Conservation (phyloP, 2,888 invertebrate species). For the Neria commutata region DNA sequence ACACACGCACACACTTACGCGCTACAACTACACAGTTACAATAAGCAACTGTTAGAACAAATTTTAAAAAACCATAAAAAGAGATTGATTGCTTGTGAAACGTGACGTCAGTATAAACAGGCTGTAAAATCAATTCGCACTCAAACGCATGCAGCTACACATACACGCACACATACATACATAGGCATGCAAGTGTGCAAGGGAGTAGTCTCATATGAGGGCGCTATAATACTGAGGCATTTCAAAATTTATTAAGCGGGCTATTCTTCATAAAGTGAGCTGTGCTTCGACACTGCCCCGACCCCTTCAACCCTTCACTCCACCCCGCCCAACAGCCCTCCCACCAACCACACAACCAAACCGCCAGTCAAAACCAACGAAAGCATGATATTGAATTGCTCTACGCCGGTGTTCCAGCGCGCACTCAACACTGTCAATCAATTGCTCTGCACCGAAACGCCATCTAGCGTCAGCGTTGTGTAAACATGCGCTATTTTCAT, state of each 20-base stretch:
- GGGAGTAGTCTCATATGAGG: too few relatives aligned
- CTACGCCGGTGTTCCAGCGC: neutral
- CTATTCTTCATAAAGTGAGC: too few relatives aligned
- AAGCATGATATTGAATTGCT: neutral
- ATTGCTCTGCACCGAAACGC: neutral
- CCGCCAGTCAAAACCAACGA: neutral
- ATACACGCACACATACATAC: too few relatives aligned
- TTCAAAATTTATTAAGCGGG: too few relatives aligned
- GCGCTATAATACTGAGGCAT: too few relatives aligned
- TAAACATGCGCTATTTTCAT: neutral
- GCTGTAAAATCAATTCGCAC: neutral
- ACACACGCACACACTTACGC: too few relatives aligned
- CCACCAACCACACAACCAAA: too few relatives aligned
- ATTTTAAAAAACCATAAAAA: slow-evolving; percentile 9
- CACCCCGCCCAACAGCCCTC: too few relatives aligned
- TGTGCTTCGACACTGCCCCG: too few relatives aligned
- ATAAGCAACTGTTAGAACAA: neutral
- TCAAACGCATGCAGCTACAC: neutral
- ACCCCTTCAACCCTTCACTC: too few relatives aligned
- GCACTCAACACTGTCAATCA: neutral
- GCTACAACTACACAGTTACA: too few relatives aligned
- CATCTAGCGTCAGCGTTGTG: slow-evolving; percentile 1
- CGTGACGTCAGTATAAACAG: slow-evolving; percentile 4
- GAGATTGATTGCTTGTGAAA: slow-evolving; percentile 8
- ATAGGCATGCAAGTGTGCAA: too few relatives aligned